Evolutionary conservation across 2,797 vertebrate genomes (phyloP), one percentile per base, ranked within the genome.

Genomic region (Poeciliopsis paucimaculata): DNA sequence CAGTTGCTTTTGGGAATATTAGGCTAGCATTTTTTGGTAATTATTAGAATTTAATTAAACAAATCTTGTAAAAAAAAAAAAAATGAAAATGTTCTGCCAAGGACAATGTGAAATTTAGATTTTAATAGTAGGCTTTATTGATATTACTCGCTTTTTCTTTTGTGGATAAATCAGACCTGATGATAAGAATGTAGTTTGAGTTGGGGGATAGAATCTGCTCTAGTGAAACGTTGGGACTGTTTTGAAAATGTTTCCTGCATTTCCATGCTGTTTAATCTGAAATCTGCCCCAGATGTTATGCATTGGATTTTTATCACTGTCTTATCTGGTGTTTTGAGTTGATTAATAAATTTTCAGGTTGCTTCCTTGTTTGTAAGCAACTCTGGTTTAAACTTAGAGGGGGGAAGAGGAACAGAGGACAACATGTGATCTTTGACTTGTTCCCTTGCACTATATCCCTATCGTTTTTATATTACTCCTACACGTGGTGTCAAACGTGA

Each of bases 401-500:
- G 94, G 93, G 94, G 93, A 90, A 92, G 92, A 93, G 90, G 90
- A 95, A 92, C 93, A 92, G 92, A 95, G 94, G 93, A 94, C 92
- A 91, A 94, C 94, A 94, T 96, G 95, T 96, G 94, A 96, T 96
- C 94, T 96, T 98, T 98, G 97, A 98, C 97, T 96, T 97, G 96
- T 98, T 97, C 97, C 97, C 97, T 98, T 98, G 97, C 93, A 97
- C 95, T 96, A 97, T 98, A 98, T 98, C 96, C 97, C 97, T 98
- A 98, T 98, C 96, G 97, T 98, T 98, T 66, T 96, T 97, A 96
- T 98, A 98, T 97, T 71, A 71, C 96, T 97, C 96, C 97, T 95
- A 94, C 95, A 96, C 96, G 94, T 95, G 96, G 96, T 97, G 97
- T 97, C 95, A 96, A 94, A 97, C 96, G 94, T 92, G 96, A 98